phyloP scores from a whole-genome alignment of 2,113 vertebrate species.

The Silurus asotus region DNA sequence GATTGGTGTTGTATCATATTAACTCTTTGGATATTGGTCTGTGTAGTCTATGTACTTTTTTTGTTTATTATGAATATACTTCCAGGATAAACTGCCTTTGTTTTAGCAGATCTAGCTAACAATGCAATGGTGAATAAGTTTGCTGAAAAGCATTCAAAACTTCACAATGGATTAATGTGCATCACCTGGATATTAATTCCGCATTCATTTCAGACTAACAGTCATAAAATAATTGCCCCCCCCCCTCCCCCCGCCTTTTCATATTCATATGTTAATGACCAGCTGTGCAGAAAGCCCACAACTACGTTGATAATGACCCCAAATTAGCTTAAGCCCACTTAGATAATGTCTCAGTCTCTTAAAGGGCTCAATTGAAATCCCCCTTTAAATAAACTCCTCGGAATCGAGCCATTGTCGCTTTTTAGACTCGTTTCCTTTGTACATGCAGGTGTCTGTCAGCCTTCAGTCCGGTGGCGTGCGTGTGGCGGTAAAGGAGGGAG shows the following conservation, averaged over 20 bases:
- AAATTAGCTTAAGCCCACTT: neutral
- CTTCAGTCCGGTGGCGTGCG: slow-evolving; percentile 74
- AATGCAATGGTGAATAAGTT: neutral
- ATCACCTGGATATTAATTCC: neutral
- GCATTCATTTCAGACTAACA: neutral
- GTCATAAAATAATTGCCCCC: neutral
- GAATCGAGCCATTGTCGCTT: neutral
- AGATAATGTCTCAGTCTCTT: neutral
- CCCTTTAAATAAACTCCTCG: neutral
- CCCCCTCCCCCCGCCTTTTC: neutral
- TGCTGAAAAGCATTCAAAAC: neutral
- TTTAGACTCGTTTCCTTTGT: neutral
- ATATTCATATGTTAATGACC: slow-evolving; percentile 1
- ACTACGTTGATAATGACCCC: neutral
- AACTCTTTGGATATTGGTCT: too few species aligned
- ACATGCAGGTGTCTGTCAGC: slow-evolving; percentile 81
- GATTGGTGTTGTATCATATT: too few species aligned
- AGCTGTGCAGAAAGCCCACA: neutral
- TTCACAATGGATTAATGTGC: neutral
- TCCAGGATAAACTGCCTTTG: neutral
- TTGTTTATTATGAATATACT: neutral
- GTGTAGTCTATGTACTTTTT: neutral
- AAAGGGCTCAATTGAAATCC: neutral
- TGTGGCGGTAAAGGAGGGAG: slow-evolving; percentile 78
- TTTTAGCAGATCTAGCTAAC: neutral